Evolutionary conservation across 1,140 invertebrate species (phyloP).

Genomic region (Elysia chlorotica): DNA sequence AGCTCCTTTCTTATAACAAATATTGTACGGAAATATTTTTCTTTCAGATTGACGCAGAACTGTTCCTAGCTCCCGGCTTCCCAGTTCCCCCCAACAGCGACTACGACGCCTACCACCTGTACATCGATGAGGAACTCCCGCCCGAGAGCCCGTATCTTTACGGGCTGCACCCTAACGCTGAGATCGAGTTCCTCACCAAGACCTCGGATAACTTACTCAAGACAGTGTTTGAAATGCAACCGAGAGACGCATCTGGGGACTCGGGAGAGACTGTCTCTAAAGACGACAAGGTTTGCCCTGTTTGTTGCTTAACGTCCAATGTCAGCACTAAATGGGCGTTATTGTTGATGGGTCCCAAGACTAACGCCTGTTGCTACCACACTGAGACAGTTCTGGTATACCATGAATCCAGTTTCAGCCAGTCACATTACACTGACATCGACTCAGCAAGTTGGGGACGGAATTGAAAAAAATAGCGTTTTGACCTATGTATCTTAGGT

Average conservation of each 20-base stretch:
- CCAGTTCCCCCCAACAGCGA: slow-evolving; percentile 89
- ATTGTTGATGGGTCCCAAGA: no score
- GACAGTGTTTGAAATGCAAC: slow-evolving; percentile 96
- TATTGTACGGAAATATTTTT: no score
- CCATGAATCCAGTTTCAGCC: no score
- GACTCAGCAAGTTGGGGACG: no score
- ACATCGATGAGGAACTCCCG: slow-evolving; percentile 92
- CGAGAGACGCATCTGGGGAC: slow-evolving; percentile 81
- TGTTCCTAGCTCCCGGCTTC: slow-evolving; percentile 87
- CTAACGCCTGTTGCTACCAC: no score
- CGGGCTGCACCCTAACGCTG: slow-evolving; percentile 94
- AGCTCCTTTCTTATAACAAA: no score
- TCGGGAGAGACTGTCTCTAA: slow-evolving; percentile 83
- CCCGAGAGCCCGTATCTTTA: slow-evolving; percentile 91
- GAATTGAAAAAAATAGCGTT: no score
- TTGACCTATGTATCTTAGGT: no score
- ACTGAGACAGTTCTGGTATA: no score
- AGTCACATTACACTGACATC: no score
- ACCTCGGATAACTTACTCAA: slow-evolving; percentile 89
- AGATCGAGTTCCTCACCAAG: slow-evolving; percentile 92
- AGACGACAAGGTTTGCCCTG: slow-evolving; percentile 89
- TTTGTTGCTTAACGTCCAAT: no score
- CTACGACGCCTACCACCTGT: slow-evolving; percentile 87
- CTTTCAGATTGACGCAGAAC: slow-evolving; percentile 87
- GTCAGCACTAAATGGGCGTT: no score